Evolutionary conservation across 2,888 invertebrate species (phyloP).

Genomic region (Hirtodrosophila confusa): DNA sequence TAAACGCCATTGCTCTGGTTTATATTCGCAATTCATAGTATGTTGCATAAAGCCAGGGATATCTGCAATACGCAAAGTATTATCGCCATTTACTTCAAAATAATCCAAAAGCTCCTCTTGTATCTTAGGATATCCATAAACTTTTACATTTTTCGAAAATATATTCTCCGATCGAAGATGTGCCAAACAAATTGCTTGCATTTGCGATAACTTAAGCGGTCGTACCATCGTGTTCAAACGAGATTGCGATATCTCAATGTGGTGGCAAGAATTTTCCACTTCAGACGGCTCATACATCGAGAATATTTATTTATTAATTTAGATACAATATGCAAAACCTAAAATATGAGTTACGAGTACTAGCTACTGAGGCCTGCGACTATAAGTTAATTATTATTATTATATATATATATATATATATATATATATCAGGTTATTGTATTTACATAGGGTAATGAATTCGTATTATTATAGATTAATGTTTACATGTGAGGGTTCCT

Average conservation of each 20-base stretch:
- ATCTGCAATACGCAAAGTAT: too few species aligned
- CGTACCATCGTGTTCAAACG: not conserved
- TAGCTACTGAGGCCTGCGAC: too few species aligned
- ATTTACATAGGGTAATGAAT: too few species aligned
- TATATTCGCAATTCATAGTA: not conserved
- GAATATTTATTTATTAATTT: not conserved
- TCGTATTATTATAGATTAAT: too few species aligned
- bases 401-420: too few species aligned
- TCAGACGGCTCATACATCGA: not conserved
- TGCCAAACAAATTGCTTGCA: too few species aligned
- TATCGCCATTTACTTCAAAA: not conserved
- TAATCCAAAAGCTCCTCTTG: constrained; percentile 2
- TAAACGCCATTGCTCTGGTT: too few species aligned
- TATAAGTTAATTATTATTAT: too few species aligned
- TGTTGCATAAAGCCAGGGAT: not conserved
- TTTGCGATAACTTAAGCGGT: not conserved
- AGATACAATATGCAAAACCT: too few species aligned
- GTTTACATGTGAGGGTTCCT: too few species aligned
- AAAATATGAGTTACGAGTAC: too few species aligned
- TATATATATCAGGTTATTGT: too few species aligned
- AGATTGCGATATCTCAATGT: not conserved
- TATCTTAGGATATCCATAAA: not conserved
- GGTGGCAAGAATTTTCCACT: not conserved
- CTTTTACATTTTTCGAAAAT: not conserved
- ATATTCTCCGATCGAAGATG: constrained; percentile 1